These are phyloP conservation scores for Netelia fuscicornis DNA, from an alignment of 2,888 invertebrate genomes.

Conservation along the genomic window DNA sequence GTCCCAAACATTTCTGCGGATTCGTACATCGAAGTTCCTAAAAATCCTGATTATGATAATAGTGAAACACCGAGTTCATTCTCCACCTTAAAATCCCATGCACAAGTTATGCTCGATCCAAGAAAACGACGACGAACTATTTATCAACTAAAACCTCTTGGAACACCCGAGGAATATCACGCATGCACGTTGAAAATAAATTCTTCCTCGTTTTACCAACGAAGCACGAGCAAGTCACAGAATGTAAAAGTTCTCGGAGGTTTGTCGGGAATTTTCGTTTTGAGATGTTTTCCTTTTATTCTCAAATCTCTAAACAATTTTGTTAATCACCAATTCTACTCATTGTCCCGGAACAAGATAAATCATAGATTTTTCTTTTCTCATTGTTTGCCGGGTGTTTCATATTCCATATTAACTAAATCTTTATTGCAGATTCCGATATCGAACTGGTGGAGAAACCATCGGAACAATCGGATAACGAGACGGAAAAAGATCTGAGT, in stretches of 20 bases:
- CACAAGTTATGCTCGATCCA: slow-evolving; percentile 17
- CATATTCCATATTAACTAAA: background rate
- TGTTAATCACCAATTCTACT: too few relatives aligned
- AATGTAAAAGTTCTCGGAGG: background rate
- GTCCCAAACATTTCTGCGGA: slow-evolving; percentile 14
- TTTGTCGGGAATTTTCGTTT: background rate
- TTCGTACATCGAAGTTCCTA: slow-evolving; percentile 3
- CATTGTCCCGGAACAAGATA: too few relatives aligned
- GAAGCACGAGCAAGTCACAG: background rate
- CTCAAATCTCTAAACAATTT: too few relatives aligned
- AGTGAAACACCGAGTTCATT: slow-evolving; percentile 19
- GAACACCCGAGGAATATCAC: slow-evolving; percentile 1
- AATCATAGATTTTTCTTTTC: too few relatives aligned
- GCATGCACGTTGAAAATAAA: slow-evolving; percentile 3
- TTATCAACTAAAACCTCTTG: slow-evolving; percentile 49
- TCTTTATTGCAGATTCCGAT: slow-evolving; percentile 79
- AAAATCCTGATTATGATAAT: background rate
- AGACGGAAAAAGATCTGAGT: slow-evolving; percentile 56
- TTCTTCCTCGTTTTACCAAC: background rate
- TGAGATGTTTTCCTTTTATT: background rate
- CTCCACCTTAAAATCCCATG: background rate
- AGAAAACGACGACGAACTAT: slow-evolving; percentile 59
- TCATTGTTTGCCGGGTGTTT: background rate
- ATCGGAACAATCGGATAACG: slow-evolving; percentile 70
- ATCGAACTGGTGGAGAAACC: slow-evolving; percentile 82